Percentiles rank a stretch among this genome's conserved stretches.
Conservation (phyloP, 2,797 vertebrate genomes). For the Acanthiza pusilla region DNA sequence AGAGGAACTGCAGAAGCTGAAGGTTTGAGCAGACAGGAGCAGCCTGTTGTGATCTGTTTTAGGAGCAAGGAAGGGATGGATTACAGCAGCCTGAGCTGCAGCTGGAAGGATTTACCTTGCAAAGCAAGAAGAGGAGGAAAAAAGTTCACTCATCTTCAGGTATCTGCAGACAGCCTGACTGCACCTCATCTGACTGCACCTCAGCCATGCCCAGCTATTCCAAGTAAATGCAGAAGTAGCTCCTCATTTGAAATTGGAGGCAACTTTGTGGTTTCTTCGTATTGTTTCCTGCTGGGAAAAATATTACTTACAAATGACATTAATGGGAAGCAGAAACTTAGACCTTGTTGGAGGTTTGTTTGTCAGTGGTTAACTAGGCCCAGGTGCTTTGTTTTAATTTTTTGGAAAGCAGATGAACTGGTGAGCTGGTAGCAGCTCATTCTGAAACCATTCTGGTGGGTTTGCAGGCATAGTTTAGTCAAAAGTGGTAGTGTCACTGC, state of each 20-base stretch:
- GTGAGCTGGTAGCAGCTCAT: neutral
- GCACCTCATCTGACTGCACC: neutral
- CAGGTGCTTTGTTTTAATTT: neutral
- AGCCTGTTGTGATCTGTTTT: neutral
- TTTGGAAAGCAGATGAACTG: neutral
- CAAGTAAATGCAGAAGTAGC: neutral
- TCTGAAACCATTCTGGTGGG: neutral
- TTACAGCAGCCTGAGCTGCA: neutral
- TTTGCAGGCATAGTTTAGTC: neutral
- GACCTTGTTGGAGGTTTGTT: neutral
- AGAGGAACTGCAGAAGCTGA: neutral
- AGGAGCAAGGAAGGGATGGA: neutral
- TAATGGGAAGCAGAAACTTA: neutral
- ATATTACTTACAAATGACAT: neutral
- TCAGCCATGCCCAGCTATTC: neutral
- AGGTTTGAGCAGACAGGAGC: neutral
- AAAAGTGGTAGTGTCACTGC: neutral
- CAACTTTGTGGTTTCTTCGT: neutral
- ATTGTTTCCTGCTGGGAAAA: neutral
- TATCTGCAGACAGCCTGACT: neutral
- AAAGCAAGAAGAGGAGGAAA: neutral
- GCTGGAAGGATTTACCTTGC: neutral
- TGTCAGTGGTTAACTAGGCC: neutral
- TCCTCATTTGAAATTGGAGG: neutral
- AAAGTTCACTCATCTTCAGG: neutral